A percentile compares a stretch with the other conserved stretches of the same genome.
These are phyloP conservation scores for Steatornis caripensis DNA, from an alignment of 2,113 vertebrate genomes.

Conservation along the genomic window DNA sequence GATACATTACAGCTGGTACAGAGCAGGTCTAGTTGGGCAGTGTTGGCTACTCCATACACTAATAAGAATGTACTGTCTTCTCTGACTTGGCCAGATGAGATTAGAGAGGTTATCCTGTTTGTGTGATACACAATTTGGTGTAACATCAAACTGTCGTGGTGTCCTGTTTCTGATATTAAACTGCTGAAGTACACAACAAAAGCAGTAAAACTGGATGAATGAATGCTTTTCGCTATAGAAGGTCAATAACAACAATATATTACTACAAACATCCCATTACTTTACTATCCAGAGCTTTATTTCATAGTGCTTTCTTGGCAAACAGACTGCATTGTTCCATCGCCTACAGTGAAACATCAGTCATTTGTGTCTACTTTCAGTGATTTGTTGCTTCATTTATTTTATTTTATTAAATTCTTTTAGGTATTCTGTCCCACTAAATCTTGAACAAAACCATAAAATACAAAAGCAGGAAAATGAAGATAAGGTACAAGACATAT, in stretches of 20 bases:
- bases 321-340: neutral
- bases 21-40: neutral
- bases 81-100: neutral
- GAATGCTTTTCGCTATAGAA: neutral
- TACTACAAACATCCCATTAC: neutral
- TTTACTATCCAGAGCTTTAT: neutral
- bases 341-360: neutral
- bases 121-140: neutral
- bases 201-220: neutral
- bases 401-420: neutral
- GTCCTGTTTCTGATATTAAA: neutral
- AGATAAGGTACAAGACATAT: neutral
- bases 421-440: neutral
- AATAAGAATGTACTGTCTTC: neutral
- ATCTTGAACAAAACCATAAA: neutral
- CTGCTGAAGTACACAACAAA: neutral
- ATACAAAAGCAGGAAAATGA: neutral
- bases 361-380: neutral
- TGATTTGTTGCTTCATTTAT: neutral
- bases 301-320: neutral
- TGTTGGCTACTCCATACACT: neutral
- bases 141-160: neutral
- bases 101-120: neutral
- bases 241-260: neutral
- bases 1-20: neutral